phyloP scores from a whole-genome alignment of 2,113 vertebrate species.

The Myrmecophaga tridactyla region DNA sequence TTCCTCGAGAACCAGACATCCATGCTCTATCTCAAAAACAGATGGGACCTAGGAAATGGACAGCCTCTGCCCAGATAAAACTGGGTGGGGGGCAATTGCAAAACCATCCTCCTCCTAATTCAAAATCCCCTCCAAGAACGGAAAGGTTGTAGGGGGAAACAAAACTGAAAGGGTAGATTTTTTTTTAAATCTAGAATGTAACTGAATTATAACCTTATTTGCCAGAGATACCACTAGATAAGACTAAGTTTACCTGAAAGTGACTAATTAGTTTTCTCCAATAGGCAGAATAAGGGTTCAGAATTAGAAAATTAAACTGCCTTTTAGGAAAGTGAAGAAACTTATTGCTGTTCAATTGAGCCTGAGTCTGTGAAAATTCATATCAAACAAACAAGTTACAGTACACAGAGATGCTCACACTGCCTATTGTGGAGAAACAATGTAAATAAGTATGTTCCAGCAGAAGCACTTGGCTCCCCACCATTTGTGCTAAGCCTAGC shows the following conservation, averaged over 20 bases:
- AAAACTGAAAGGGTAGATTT: neutral
- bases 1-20: neutral
- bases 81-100: accelerated
- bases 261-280: neutral
- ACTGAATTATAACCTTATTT: neutral
- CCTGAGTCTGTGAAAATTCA: neutral
- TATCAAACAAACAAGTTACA: neutral
- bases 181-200: neutral
- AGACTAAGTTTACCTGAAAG: neutral
- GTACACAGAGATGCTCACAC: neutral
- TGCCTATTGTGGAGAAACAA: neutral
- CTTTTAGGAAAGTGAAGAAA: conserved; percentile 25
- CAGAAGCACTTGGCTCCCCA: neutral
- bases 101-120: neutral
- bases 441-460: neutral
- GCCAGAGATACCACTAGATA: neutral
- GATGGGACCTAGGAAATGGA: neutral
- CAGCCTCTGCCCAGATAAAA: neutral
- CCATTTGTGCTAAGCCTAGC: neutral
- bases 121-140: neutral
- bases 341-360: neutral
- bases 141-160: neutral
- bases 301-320: conserved; percentile 2
- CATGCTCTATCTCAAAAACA: neutral
- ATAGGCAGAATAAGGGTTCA: neutral